Evolutionary conservation across 2,797 vertebrate species (phyloP).

Genomic region (Gymnothorax javanicus): DNA sequence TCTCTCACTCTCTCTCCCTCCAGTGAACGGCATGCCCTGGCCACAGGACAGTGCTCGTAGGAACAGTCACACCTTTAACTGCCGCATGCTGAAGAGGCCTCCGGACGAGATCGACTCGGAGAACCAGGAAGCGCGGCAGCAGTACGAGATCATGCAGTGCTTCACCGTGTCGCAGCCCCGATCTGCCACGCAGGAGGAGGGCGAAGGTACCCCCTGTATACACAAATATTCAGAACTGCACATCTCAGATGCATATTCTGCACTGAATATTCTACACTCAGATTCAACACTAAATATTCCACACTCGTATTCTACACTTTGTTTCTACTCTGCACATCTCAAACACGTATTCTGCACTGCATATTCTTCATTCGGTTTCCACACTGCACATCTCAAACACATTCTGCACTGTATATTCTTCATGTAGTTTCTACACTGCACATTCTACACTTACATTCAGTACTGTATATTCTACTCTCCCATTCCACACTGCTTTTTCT

Average conservation of each 20-base stretch:
- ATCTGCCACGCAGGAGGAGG: constrained; percentile 84
- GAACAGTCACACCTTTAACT: constrained; percentile 92
- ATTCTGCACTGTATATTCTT: background rate
- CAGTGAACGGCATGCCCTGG: constrained; percentile 91
- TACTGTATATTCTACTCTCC: background rate
- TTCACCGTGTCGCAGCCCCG: constrained; percentile 90
- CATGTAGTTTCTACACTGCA: background rate
- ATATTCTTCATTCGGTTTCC: background rate
- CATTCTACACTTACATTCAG: background rate
- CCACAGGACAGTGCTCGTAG: constrained; percentile 82
- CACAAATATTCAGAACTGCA: background rate
- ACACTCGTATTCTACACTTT: background rate
- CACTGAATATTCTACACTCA: background rate
- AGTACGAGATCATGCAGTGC: constrained; percentile 95
- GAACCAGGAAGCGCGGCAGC: constrained; percentile 87
- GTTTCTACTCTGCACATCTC: background rate
- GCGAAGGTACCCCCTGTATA: constrained; percentile 74
- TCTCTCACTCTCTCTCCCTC: background rate
- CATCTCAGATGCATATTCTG: background rate
- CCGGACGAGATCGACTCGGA: constrained; percentile 84
- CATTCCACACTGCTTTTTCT: background rate
- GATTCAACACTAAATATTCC: background rate
- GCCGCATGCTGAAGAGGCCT: constrained; percentile 90
- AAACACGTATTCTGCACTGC: background rate
- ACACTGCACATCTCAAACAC: too few relatives aligned